phyloP scores from a whole-genome alignment of 2,113 vertebrate genomes.

The Rousettus leschenaultii region DNA sequence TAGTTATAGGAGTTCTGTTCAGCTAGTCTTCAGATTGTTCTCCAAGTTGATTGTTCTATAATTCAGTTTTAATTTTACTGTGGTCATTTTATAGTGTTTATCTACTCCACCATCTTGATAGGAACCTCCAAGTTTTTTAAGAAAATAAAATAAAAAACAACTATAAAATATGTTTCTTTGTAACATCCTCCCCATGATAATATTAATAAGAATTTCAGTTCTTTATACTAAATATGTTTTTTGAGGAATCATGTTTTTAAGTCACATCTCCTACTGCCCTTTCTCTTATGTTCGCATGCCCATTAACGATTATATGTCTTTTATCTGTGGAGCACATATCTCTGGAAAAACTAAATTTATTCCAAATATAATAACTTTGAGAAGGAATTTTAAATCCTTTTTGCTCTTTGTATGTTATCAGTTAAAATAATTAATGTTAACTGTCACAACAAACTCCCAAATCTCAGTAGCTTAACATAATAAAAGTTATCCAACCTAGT shows the following conservation, averaged over 20 bases:
- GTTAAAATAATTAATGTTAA: background rate
- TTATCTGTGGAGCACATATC: background rate
- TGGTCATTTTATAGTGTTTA: too few species aligned
- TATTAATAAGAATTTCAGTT: background rate
- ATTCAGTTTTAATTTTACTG: too few species aligned
- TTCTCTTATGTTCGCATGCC: background rate
- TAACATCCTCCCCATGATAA: background rate
- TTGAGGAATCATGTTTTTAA: background rate
- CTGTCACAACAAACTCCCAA: background rate
- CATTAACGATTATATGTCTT: background rate
- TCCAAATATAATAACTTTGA: background rate
- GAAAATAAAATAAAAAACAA: background rate
- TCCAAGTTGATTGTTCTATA: too few species aligned
- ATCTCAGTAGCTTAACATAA: background rate
- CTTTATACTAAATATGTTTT: background rate
- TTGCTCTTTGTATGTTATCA: background rate
- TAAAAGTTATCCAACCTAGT: background rate
- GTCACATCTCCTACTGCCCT: background rate
- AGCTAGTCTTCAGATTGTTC: too few species aligned
- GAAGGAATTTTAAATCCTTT: background rate
- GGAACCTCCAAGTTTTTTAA: background rate
- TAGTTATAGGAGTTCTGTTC: too few species aligned
- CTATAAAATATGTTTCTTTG: background rate
- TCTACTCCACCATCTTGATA: too few species aligned
- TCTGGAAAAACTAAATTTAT: background rate